Base-by-base conservation (phyloP, 2,113 vertebrate genomes). In the Megalops atlanticus region DNA sequence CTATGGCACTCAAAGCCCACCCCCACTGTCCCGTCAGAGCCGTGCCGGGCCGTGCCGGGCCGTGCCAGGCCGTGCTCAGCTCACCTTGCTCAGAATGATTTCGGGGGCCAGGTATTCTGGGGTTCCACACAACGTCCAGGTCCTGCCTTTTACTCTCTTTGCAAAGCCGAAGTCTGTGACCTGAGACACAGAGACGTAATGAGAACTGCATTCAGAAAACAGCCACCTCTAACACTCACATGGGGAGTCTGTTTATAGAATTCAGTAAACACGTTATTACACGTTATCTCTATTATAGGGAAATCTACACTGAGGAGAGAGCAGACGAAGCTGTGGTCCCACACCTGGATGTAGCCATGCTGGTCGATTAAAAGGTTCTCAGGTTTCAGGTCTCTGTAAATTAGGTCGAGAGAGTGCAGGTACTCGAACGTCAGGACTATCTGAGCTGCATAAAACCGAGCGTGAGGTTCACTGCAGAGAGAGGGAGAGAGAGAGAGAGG, bases 401-500 rank as follows among this genome's bases (percentile, higher is more conserved):
- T 99, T 91, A 99, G 97, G 96, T 99, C 98, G 94, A 99, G 90
- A 76, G 98, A 99, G 92, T 99, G 98, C 90, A 99, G 98, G 95
- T 99, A 99, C 96, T 99, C 98, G 84, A 99, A 99, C 40, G 98
- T 99, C 92, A 99, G 95, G 89, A 99, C 98, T 92, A 99, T 99
- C 93, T 99, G 98, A 90, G 98, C 97, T 84, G 97, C 98, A 85
- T 99, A 99, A 93, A 99, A 99, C 78, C 98, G 93, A 85, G 98
- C 97, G 33, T 99, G 98, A 79, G 98, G 98, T 93, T 99, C 98
- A 94, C 98, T 99, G 86, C 12, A 64, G 27, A 41, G 40, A 54
- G 18, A 87, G 35, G 87, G 89, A 76, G 49, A 27, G 31, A 1
- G 33, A 8, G 36, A 74, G 16, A 52, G 31, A 27, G 18, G 24